Percentiles rank a stretch among this genome's conserved stretches.
Evolutionary conservation across 2,888 invertebrate species (phyloP).

Genomic region (Melangyna quadrimaculata): DNA sequence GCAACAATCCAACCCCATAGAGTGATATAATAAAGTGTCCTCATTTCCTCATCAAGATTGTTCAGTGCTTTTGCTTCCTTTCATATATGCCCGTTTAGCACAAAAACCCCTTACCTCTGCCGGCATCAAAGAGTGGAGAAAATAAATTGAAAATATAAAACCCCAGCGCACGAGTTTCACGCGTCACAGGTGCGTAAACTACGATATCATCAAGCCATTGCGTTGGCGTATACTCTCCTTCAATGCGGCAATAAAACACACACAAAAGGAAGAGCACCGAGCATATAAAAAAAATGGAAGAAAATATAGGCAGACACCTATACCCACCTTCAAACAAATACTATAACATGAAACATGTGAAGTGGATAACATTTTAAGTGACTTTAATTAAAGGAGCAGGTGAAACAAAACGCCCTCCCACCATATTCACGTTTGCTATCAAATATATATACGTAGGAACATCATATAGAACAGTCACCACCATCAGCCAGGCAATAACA

Average conservation of each 20-base stretch:
- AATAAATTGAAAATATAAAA: constrained; percentile 22
- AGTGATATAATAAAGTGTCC: constrained; percentile 50
- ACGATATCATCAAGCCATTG: constrained; percentile 46
- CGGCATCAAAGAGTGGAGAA: constrained; percentile 7
- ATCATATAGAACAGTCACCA: neutral
- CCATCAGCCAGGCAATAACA: neutral
- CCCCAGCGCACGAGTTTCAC: neutral
- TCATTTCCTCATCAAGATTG: constrained; percentile 45
- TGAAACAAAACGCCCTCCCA: constrained; percentile 64
- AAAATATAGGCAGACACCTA: neutral
- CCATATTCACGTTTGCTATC: neutral
- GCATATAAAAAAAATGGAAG: neutral
- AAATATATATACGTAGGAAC: neutral
- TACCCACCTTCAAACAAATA: neutral
- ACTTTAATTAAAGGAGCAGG: constrained; percentile 70
- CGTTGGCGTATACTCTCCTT: constrained; percentile 46
- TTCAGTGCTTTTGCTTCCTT: constrained; percentile 8
- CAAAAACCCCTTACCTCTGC: constrained; percentile 39
- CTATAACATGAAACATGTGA: constrained; percentile 44
- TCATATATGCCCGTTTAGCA: neutral
- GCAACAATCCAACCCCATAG: neutral
- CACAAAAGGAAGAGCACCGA: constrained; percentile 5
- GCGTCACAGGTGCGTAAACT: constrained; percentile 61
- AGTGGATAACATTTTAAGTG: constrained; percentile 71
- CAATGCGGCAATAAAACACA: constrained; percentile 22